Conservation (phyloP, 2,888 invertebrate species). For the Agelastica alni region DNA sequence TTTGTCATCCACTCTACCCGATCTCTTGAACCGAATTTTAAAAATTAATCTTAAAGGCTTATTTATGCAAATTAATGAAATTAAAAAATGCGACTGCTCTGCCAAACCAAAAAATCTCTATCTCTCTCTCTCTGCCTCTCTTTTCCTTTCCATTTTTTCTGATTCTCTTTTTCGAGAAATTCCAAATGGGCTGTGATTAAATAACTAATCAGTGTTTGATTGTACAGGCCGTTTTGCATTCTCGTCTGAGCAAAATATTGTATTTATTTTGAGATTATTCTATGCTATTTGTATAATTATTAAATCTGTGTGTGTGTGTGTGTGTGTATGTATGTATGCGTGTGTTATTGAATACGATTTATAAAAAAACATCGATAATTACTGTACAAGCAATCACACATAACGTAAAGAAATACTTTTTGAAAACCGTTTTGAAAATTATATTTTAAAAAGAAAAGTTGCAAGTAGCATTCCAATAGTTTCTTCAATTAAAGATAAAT, state of each 20-base stretch:
- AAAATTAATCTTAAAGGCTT: constrained; percentile 7
- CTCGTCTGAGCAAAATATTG: constrained; percentile 56
- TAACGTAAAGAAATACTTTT: not conserved
- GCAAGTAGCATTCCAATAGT: too few relatives aligned
- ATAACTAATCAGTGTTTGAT: constrained; percentile 67
- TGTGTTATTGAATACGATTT: constrained; percentile 44
- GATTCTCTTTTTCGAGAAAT: too few relatives aligned
- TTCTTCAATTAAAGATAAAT: too few relatives aligned
- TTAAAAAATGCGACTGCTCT: constrained; percentile 43
- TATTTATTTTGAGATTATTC: constrained; percentile 54
- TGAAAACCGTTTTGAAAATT: too few relatives aligned
- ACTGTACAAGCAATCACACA: not conserved
- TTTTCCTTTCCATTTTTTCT: too few relatives aligned
- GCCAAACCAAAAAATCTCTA: constrained; percentile 43
- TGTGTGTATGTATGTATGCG: too few relatives aligned
- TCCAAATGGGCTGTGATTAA: constrained; percentile 83
- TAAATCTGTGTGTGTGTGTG: constrained; percentile 46
- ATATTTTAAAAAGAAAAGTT: too few relatives aligned
- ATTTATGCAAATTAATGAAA: constrained; percentile 14
- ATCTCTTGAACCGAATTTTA: constrained; percentile 17
- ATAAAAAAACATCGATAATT: too few relatives aligned
- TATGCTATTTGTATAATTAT: constrained; percentile 46
- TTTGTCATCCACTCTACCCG: not conserved
- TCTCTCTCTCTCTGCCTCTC: too few relatives aligned
- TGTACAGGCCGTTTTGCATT: constrained; percentile 72